Conservation (phyloP, 2,113 vertebrate genomes). For the Urocitellus parryii region DNA sequence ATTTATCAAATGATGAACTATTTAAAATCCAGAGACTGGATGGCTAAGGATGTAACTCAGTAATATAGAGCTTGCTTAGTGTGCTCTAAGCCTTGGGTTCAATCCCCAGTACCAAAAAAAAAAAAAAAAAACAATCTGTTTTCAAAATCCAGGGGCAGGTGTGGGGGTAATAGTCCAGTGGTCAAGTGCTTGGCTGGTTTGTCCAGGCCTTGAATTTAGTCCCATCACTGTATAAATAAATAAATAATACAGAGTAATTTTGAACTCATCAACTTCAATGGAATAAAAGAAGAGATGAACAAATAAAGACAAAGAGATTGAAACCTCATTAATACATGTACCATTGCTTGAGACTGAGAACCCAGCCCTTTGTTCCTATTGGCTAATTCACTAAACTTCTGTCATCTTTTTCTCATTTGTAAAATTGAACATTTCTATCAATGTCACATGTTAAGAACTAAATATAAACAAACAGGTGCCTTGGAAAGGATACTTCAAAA, state of each 20-base stretch:
- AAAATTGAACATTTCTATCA: not conserved
- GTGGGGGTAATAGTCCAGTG: no score
- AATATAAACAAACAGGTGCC: not conserved
- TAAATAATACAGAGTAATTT: not conserved
- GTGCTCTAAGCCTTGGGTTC: not conserved
- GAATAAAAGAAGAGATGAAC: not conserved
- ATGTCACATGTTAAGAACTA: not conserved
- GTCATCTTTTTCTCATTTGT: not conserved
- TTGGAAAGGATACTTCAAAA: slow-evolving; percentile 15
- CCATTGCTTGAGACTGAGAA: not conserved
- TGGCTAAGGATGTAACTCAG: not conserved
- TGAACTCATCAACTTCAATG: slow-evolving; percentile 18
- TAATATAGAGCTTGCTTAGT: not conserved
- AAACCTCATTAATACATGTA: not conserved
- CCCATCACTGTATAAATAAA: not conserved
- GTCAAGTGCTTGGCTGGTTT: not conserved
- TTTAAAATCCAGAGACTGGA: not conserved
- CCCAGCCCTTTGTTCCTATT: not conserved
- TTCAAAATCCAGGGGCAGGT: not conserved
- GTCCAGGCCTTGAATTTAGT: not conserved
- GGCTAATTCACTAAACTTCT: not conserved
- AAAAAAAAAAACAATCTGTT: not conserved
- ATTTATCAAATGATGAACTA: not conserved
- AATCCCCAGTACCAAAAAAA: not conserved
- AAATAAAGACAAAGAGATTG: not conserved